Evolutionary conservation across 2,113 vertebrate species (phyloP).

Genomic region (Butastur rufipennis): DNA sequence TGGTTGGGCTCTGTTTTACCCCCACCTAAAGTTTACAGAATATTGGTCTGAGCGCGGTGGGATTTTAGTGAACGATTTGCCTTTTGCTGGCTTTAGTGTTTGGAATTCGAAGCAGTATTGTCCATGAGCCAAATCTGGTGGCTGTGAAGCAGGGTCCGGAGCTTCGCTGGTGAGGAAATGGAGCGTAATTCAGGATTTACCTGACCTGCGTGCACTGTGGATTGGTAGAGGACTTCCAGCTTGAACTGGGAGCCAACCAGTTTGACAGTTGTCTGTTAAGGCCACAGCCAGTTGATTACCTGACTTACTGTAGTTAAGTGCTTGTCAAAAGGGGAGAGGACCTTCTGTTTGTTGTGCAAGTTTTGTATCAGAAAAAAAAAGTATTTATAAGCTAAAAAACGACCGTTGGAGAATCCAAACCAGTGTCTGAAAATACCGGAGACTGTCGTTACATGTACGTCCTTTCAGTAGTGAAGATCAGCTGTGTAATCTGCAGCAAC

Average conservation of each 20-base stretch:
- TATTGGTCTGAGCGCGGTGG: fast-evolving
- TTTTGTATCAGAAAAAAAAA: fast-evolving
- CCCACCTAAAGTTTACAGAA: neutral
- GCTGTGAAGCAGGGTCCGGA: fast-evolving
- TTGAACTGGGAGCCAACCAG: neutral
- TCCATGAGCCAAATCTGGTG: fast-evolving
- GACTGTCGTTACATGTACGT: fast-evolving
- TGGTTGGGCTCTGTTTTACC: neutral
- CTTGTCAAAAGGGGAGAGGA: fast-evolving
- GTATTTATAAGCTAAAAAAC: neutral
- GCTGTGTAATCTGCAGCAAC: neutral
- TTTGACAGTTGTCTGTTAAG: fast-evolving
- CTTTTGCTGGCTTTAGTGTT: fast-evolving
- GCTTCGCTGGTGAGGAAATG: fast-evolving
- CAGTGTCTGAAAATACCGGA: fast-evolving
- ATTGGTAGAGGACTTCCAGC: neutral
- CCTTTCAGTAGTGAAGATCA: neutral
- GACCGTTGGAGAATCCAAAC: neutral
- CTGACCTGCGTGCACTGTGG: fast-evolving
- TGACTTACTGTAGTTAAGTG: neutral
- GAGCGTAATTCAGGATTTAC: neutral
- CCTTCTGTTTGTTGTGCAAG: neutral
- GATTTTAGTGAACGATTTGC: neutral
- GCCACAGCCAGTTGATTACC: fast-evolving
- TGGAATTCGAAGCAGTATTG: neutral